Evolutionary conservation across 2,113 vertebrate genomes (phyloP).

Genomic region (Bungarus multicinctus): DNA sequence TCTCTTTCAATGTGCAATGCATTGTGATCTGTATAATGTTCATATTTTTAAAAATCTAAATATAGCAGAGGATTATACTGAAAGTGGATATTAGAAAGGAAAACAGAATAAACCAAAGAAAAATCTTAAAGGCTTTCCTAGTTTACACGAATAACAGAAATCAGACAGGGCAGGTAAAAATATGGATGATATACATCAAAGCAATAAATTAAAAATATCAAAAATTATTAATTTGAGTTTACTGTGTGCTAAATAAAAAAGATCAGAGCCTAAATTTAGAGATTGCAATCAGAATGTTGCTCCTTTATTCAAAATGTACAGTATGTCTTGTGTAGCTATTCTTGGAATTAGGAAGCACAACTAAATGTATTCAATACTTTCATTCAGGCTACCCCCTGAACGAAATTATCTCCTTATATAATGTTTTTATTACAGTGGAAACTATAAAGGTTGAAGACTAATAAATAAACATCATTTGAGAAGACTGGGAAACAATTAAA

Average conservation of each 20-base stretch:
- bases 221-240: neutral
- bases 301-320: neutral
- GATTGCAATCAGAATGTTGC: neutral
- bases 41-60: conserved; percentile 47
- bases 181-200: neutral
- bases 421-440: neutral
- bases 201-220: neutral
- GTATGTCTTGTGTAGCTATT: neutral
- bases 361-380: neutral
- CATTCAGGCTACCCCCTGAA: neutral
- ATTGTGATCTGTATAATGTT: conserved; percentile 11
- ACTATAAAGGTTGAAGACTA: neutral
- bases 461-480: neutral
- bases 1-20: neutral
- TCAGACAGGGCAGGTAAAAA: neutral
- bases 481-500: neutral
- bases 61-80: conserved; percentile 24
- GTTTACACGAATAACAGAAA: neutral
- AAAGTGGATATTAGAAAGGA: conserved; percentile 26
- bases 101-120: conserved; percentile 9
- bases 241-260: neutral
- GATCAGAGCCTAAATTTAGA: neutral
- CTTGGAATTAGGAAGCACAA: neutral
- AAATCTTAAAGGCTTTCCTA: conserved; percentile 30
- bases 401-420: neutral